These are phyloP conservation scores for Horisme vitalbata DNA, from an alignment of 2,888 invertebrate genomes.

Conservation along the genomic window DNA sequence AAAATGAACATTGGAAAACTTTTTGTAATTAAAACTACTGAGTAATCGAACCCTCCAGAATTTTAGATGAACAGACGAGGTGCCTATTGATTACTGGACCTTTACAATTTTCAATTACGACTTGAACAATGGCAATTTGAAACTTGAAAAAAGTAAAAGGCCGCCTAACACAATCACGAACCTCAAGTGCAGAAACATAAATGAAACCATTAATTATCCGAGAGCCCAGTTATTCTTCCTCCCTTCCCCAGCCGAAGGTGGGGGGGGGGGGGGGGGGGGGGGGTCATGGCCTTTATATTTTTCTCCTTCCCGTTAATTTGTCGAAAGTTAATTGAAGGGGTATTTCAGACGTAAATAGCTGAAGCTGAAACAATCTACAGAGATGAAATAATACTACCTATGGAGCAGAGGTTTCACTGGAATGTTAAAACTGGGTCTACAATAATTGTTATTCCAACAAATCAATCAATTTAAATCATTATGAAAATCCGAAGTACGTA, in stretches of 20 bases:
- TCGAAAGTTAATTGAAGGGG: constrained; percentile 72
- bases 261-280: no score
- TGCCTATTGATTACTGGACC: constrained; percentile 50
- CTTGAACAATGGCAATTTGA: constrained; percentile 73
- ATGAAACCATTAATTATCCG: constrained; percentile 82
- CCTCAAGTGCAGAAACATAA: constrained; percentile 81
- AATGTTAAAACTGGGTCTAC: no score
- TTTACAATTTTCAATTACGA: constrained; percentile 65
- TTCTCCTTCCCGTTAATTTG: constrained; percentile 69
- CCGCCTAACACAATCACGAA: constrained; percentile 73
- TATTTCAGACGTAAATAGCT: constrained; percentile 64
- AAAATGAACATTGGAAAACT: neutral
- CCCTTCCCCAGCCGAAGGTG: constrained; percentile 35
- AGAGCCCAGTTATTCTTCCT: constrained; percentile 71
- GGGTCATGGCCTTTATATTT: constrained; percentile 59
- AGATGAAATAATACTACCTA: constrained; percentile 16
- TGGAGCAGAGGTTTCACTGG: neutral
- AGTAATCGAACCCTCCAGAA: constrained; percentile 22
- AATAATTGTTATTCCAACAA: no score
- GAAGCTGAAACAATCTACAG: constrained; percentile 50
- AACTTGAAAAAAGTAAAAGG: constrained; percentile 65
- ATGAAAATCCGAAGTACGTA: no score
- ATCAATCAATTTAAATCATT: no score
- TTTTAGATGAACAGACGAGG: constrained; percentile 24
- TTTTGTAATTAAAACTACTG: constrained; percentile 22